Evolutionary conservation across 1,140 invertebrate species (phyloP).

Genomic region (Drosophila cardini): DNA sequence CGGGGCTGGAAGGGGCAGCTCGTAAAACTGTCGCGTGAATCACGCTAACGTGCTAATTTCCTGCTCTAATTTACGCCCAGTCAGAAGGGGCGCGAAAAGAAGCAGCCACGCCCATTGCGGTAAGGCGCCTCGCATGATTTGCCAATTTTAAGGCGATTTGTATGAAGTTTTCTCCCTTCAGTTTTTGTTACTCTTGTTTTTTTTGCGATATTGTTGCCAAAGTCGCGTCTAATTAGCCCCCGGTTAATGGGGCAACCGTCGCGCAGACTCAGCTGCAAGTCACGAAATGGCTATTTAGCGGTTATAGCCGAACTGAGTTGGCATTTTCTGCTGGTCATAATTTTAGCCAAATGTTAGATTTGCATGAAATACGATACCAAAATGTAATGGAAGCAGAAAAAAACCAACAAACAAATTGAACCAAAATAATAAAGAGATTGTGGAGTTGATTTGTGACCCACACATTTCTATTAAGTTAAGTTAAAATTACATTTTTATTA

Average conservation of each 20-base stretch:
- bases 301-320: slow-evolving; percentile 60
- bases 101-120: slow-evolving; percentile 24
- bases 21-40: slow-evolving; percentile 75
- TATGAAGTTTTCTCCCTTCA: slow-evolving; percentile 49
- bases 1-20: slow-evolving; percentile 11
- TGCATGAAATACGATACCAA: slow-evolving; percentile 69
- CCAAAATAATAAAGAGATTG: neutral
- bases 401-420: slow-evolving; percentile 23
- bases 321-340: slow-evolving; percentile 55
- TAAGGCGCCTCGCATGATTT: slow-evolving; percentile 59
- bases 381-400: slow-evolving; percentile 7
- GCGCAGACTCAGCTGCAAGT: slow-evolving; percentile 78
- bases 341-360: slow-evolving; percentile 68
- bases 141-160: slow-evolving; percentile 72
- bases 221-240: slow-evolving; percentile 69
- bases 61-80: slow-evolving; percentile 60
- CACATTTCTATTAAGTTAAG: slow-evolving; percentile 28
- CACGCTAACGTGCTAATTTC: slow-evolving; percentile 78
- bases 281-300: slow-evolving; percentile 77
- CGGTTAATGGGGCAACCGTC: slow-evolving; percentile 67
- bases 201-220: slow-evolving; percentile 8
- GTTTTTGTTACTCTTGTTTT: neutral
- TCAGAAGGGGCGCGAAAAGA: neutral
- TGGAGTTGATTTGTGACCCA: slow-evolving; percentile 14
- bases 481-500: slow-evolving; percentile 51